Evolutionary conservation across 2,888 invertebrate species (phyloP).

Genomic region (Himalopsyche kuldschensis): DNA sequence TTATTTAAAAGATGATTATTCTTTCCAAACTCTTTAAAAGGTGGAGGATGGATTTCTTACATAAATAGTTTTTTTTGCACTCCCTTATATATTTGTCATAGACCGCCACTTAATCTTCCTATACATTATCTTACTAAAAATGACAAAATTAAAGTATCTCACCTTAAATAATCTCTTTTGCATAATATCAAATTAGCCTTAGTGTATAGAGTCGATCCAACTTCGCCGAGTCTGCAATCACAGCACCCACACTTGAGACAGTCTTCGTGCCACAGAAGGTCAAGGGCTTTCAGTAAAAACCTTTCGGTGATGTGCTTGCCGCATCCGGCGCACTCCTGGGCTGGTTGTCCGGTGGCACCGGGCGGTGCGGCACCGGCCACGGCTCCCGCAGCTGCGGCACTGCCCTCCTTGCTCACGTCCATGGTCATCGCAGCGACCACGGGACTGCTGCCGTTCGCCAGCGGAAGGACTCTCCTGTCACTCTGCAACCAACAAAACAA

Average conservation of each 20-base stretch:
- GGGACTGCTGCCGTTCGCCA: conserved; percentile 55
- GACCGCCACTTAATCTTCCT: too few relatives aligned
- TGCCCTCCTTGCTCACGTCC: conserved; percentile 82
- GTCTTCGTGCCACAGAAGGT: conserved; percentile 93
- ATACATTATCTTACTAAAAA: too few relatives aligned
- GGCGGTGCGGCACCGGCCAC: conserved; percentile 44
- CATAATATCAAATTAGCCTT: conserved; percentile 90
- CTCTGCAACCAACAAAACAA: conserved; percentile 45
- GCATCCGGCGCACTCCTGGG: conserved; percentile 77
- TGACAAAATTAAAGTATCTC: too few relatives aligned
- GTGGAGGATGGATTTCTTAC: too few relatives aligned
- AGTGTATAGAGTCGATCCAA: conserved; percentile 87
- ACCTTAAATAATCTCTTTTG: conserved; percentile 91
- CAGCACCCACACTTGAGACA: conserved; percentile 92
- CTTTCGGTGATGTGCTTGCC: conserved; percentile 83
- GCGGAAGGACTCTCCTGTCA: conserved; percentile 58
- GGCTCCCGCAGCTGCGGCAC: conserved; percentile 46
- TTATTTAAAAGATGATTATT: too few relatives aligned
- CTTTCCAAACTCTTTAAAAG: too few relatives aligned
- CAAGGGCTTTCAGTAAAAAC: conserved; percentile 81
- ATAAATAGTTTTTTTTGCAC: too few relatives aligned
- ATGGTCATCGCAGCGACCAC: conserved; percentile 72
- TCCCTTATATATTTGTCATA: too few relatives aligned
- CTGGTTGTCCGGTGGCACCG: conserved; percentile 46
- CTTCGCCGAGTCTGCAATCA: conserved; percentile 88